phyloP scores from a whole-genome alignment of 2,888 invertebrate genomes.

The Chalcosyrphus nemorum region DNA sequence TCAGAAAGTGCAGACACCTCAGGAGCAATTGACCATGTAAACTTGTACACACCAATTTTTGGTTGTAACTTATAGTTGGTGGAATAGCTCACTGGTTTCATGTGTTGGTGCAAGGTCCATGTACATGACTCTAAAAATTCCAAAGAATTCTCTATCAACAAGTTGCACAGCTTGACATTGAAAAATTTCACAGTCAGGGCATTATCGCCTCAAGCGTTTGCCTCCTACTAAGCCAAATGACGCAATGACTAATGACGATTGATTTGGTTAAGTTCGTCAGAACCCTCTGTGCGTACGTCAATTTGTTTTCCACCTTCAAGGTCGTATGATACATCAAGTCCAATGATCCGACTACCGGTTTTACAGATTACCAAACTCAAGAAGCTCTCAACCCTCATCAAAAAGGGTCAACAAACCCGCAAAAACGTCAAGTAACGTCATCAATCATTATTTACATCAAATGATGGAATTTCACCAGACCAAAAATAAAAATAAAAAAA shows the following conservation, averaged over 20 bases:
- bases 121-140: too few species aligned
- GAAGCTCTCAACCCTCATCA: background rate
- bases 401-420: background rate
- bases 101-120: too few species aligned
- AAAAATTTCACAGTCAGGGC: background rate
- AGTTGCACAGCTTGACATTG: background rate
- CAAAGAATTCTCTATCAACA: too few species aligned
- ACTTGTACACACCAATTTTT: too few species aligned
- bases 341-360: background rate
- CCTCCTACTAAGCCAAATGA: background rate
- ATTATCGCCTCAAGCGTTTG: too few species aligned
- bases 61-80: too few species aligned
- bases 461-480: background rate
- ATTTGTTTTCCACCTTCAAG: background rate
- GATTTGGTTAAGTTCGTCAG: background rate
- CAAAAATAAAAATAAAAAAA: background rate
- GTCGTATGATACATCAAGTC: background rate
- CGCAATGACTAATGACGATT: background rate
- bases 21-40: too few species aligned
- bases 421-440: background rate
- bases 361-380: background rate
- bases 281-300: background rate
- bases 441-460: conserved; percentile 5
- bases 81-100: too few species aligned
- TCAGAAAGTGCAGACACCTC: too few species aligned